These are phyloP conservation scores for Pterophyllum scalare DNA, from an alignment of 2,113 vertebrate genomes.

Conservation along the genomic window DNA sequence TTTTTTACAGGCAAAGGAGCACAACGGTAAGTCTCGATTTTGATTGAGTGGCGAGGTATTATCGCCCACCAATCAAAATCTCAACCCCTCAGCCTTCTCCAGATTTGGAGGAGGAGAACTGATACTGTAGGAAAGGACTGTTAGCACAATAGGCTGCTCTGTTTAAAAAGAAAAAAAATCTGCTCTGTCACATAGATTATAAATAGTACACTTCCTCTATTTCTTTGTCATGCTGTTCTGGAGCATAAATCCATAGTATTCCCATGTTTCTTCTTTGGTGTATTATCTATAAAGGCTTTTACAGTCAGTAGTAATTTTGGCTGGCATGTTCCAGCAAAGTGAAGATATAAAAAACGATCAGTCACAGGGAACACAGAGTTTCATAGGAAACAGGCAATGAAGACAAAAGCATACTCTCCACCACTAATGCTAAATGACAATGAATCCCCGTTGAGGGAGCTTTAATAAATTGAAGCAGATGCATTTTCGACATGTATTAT, in stretches of 20 bases:
- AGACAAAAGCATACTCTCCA: slow-evolving; percentile 61
- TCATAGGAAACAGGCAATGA: slow-evolving; percentile 65
- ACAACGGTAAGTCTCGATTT: slow-evolving; percentile 83
- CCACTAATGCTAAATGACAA: slow-evolving; percentile 73
- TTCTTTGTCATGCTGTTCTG: slow-evolving; percentile 49
- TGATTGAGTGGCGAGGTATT: slow-evolving; percentile 74
- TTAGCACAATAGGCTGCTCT: slow-evolving; percentile 38
- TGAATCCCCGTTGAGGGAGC: slow-evolving; percentile 68
- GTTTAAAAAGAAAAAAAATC: slow-evolving; percentile 3
- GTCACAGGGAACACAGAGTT: slow-evolving; percentile 54
- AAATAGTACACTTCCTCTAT: slow-evolving; percentile 41
- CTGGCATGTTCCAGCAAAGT: slow-evolving; percentile 58
- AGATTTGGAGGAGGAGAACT: slow-evolving; percentile 47
- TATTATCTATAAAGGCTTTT: slow-evolving; percentile 66
- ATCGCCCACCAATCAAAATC: slow-evolving; percentile 75
- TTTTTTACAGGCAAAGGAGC: slow-evolving; percentile 78
- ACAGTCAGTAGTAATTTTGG: slow-evolving; percentile 59
- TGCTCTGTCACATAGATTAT: slow-evolving; percentile 42
- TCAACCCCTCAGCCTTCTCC: slow-evolving; percentile 24
- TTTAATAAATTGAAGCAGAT: slow-evolving; percentile 79
- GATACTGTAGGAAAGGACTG: slow-evolving; percentile 13
- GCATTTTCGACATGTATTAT: slow-evolving; percentile 79
- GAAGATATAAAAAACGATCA: slow-evolving; percentile 68
- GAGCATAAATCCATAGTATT: slow-evolving; percentile 64
- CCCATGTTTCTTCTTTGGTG: slow-evolving; percentile 52